Percentiles rank a stretch among this genome's conserved stretches.
Evolutionary conservation across 2,113 vertebrate species (phyloP).

Genomic region (Ancistrus triradiatus): DNA sequence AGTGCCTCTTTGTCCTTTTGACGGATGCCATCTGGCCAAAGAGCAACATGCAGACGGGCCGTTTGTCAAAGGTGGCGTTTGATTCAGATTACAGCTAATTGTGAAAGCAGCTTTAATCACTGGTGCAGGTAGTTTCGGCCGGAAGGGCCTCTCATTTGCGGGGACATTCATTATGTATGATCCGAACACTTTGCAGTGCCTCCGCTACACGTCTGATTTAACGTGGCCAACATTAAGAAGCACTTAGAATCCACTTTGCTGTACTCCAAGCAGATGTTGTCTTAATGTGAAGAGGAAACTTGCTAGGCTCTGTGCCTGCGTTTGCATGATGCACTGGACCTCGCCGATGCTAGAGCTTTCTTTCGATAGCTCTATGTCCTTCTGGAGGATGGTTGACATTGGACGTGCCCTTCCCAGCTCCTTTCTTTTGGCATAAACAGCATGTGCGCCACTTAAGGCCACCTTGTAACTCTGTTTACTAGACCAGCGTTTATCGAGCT

Average conservation of each 20-base stretch:
- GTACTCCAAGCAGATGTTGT: constrained; percentile 14
- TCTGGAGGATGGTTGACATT: neutral
- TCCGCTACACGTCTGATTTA: neutral
- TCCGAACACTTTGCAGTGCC: neutral
- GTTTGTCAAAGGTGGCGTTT: constrained; percentile 13
- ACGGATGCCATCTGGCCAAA: constrained; percentile 20
- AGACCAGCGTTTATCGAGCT: too few species aligned
- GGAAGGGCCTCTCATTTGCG: neutral
- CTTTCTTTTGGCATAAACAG: constrained; percentile 3
- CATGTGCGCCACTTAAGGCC: neutral
- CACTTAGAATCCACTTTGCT: constrained; percentile 8
- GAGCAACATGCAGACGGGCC: neutral
- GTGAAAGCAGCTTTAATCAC: neutral
- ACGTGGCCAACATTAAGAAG: constrained; percentile 18
- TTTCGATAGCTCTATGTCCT: neutral
- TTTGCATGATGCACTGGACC: too few species aligned
- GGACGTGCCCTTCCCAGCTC: constrained; percentile 1
- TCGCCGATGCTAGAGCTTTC: too few species aligned
- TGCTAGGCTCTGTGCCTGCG: too few species aligned
- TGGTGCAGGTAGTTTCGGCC: neutral
- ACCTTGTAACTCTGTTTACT: neutral
- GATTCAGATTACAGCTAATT: constrained; percentile 3
- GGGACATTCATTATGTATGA: constrained; percentile 2
- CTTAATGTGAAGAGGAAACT: too few species aligned
- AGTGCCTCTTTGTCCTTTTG: constrained; percentile 19